Conservation (phyloP, 2,888 invertebrate species). For the Arge pagana region DNA sequence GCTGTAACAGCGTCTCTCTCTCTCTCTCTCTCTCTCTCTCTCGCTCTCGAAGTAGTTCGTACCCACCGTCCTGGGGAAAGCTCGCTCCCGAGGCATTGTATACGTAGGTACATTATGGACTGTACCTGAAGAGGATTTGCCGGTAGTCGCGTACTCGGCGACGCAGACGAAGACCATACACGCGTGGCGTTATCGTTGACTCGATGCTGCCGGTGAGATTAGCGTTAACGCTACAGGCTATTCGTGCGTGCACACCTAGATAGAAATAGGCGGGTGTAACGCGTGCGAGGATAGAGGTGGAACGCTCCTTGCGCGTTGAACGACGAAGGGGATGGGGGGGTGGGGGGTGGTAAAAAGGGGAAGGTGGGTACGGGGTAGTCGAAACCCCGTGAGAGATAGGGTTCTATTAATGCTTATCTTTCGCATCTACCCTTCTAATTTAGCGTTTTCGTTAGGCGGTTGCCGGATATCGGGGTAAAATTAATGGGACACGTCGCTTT, state of each 20-base stretch:
- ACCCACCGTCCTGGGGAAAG: too few relatives aligned
- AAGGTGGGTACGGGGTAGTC: neutral
- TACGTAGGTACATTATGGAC: too few relatives aligned
- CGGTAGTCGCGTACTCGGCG: too few relatives aligned
- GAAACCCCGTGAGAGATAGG: slow-evolving; percentile 20
- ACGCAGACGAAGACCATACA: too few relatives aligned
- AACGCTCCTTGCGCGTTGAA: too few relatives aligned
- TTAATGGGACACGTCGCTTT: slow-evolving; percentile 27
- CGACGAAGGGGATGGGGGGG: neutral
- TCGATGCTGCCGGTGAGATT: slow-evolving; percentile 8
- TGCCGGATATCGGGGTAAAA: slow-evolving; percentile 23
- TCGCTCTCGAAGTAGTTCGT: too few relatives aligned
- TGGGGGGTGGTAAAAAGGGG: neutral
- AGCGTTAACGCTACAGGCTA: slow-evolving; percentile 7
- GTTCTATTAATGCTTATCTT: slow-evolving; percentile 24
- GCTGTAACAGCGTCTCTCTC: too few relatives aligned
- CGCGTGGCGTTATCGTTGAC: too few relatives aligned
- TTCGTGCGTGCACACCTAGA: neutral
- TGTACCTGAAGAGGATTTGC: too few relatives aligned
- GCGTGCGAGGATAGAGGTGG: neutral
- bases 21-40: too few relatives aligned
- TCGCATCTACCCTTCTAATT: slow-evolving; percentile 25
- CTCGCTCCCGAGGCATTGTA: too few relatives aligned
- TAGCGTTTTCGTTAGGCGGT: slow-evolving; percentile 25
- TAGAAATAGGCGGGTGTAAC: neutral